Conservation (phyloP, 53 echinoderm and acorn worm species). For the Glandiceps talaboti region DNA sequence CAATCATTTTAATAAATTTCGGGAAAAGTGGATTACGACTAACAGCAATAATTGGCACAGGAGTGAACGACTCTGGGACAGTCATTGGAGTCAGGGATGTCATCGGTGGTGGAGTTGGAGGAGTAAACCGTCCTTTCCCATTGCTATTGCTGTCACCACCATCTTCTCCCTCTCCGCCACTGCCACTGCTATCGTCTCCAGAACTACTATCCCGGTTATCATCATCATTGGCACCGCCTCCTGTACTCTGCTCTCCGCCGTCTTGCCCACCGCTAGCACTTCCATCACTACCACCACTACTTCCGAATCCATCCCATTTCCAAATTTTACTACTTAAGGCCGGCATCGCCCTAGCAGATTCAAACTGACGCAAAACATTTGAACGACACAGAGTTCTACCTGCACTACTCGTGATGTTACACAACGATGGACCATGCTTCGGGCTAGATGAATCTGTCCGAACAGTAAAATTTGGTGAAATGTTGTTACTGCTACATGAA, state of each 20-base stretch:
- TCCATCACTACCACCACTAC: slow-evolving; percentile 10
- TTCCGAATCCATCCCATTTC: slow-evolving; percentile 11
- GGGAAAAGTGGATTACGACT: slow-evolving; percentile 94
- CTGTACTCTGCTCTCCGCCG: too few relatives aligned
- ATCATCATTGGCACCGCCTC: not conserved
- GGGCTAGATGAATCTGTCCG: not conserved
- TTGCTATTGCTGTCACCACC: slow-evolving; percentile 18
- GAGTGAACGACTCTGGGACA: slow-evolving; percentile 77
- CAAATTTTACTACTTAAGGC: too few relatives aligned
- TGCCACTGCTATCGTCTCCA: too few relatives aligned
- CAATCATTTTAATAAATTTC: slow-evolving; percentile 96
- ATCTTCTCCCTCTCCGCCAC: slow-evolving; percentile 15
- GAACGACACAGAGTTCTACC: too few relatives aligned
- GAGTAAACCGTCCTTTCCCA: slow-evolving; percentile 5
- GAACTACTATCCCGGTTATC: too few relatives aligned
- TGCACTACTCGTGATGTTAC: too few relatives aligned
- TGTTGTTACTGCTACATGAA: not conserved
- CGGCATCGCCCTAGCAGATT: too few relatives aligned
- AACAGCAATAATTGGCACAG: slow-evolving; percentile 90
- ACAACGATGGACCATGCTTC: not conserved
- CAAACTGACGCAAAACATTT: too few relatives aligned
- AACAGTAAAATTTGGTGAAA: not conserved
- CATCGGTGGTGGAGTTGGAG: slow-evolving; percentile 24
- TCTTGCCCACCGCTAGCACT: too few relatives aligned
- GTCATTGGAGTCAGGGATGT: slow-evolving; percentile 76